Percentiles rank a stretch among this genome's conserved stretches.
Conservation (phyloP, 2,113 vertebrate species). For the Noturus placidus region DNA sequence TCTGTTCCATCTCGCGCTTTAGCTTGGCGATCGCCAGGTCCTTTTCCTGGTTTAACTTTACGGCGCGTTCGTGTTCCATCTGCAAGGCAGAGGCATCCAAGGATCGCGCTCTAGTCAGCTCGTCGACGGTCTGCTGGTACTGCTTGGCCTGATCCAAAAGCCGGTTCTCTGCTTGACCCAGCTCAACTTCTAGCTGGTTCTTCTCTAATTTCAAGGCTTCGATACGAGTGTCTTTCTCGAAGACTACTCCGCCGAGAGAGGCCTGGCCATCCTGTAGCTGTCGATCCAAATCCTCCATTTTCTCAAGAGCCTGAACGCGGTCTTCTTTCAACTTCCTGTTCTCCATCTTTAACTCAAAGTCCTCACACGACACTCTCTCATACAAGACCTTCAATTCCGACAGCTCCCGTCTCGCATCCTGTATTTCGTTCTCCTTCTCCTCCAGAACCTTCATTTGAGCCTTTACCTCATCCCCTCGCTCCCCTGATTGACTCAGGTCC, state of each 20-base stretch:
- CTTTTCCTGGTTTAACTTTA: constrained; percentile 84
- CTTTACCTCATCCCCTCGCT: constrained; percentile 47
- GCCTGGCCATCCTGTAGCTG: constrained; percentile 75
- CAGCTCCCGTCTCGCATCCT: constrained; percentile 73
- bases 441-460: constrained; percentile 62
- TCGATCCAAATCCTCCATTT: constrained; percentile 69
- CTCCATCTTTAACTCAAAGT: constrained; percentile 81
- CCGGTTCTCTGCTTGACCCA: constrained; percentile 73
- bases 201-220: constrained; percentile 85
- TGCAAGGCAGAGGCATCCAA: constrained; percentile 78
- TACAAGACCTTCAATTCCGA: constrained; percentile 72
- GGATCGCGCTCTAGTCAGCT: constrained; percentile 72
- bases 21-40: constrained; percentile 82
- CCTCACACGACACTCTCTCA: constrained; percentile 73
- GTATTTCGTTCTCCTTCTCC: constrained; percentile 74
- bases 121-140: constrained; percentile 80
- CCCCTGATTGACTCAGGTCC: constrained; percentile 61
- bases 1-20: constrained; percentile 76
- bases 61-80: constrained; percentile 77
- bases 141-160: constrained; percentile 76
- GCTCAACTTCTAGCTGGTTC: constrained; percentile 76
- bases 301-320: constrained; percentile 40
- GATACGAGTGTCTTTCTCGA: constrained; percentile 80
- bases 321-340: constrained; percentile 75
- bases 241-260: constrained; percentile 66